These are phyloP conservation scores for Numida meleagris DNA, from an alignment of 2,113 vertebrate genomes.

Conservation along the genomic window DNA sequence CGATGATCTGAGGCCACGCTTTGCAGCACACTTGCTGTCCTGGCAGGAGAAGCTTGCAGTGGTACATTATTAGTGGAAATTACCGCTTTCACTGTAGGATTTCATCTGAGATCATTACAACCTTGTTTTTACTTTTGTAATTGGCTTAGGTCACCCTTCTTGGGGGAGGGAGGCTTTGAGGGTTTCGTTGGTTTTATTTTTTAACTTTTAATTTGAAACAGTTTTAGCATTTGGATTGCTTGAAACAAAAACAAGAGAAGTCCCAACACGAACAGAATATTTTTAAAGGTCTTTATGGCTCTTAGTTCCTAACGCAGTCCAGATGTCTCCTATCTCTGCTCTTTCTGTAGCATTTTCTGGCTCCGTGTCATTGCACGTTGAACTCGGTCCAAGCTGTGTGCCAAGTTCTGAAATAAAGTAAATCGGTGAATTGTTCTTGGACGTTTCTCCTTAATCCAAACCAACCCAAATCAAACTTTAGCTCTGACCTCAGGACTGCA, in stretches of 20 bases:
- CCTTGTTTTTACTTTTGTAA: constrained; percentile 17
- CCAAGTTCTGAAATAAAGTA: constrained; percentile 84
- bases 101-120: background rate
- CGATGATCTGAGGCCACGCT: background rate
- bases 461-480: constrained; percentile 73
- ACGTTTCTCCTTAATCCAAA: constrained; percentile 74
- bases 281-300: constrained; percentile 75
- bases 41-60: background rate
- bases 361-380: constrained; percentile 73
- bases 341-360: constrained; percentile 75
- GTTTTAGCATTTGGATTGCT: constrained; percentile 48
- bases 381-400: constrained; percentile 67
- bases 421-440: constrained; percentile 83
- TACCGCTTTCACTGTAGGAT: constrained; percentile 1
- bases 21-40: background rate
- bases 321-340: constrained; percentile 79
- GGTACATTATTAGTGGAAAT: constrained; percentile 8
- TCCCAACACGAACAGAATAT: constrained; percentile 62
- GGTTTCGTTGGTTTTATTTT: background rate
- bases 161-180: background rate
- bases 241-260: constrained; percentile 66
- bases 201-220: constrained; percentile 46
- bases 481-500: constrained; percentile 79
- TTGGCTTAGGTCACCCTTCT: background rate
- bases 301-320: constrained; percentile 76